Evolutionary conservation across 2,113 vertebrate species (phyloP).

Genomic region (Chascanopsetta lugubris): DNA sequence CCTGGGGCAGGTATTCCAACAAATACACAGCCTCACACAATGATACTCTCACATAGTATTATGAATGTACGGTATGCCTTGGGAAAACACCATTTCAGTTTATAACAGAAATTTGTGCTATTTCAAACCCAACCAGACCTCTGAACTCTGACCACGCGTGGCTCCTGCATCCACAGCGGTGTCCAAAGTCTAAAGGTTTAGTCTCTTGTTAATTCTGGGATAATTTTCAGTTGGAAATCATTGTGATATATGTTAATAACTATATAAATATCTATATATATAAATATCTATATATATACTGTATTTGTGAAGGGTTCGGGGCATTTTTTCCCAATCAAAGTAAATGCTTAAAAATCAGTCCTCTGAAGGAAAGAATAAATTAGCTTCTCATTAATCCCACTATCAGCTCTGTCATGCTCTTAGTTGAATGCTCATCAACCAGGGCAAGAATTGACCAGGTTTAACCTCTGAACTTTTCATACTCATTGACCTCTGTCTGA

Average conservation of each 20-base stretch:
- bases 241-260: conserved; percentile 42
- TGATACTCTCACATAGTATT: conserved; percentile 58
- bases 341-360: conserved; percentile 17
- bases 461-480: conserved; percentile 33
- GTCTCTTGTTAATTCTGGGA: conserved; percentile 28
- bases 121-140: conserved; percentile 30
- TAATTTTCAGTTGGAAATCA: conserved; percentile 31
- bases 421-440: conserved; percentile 29
- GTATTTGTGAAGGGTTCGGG: conserved; percentile 20
- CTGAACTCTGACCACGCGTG: conserved; percentile 18
- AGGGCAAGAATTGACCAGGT: conserved; percentile 37
- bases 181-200: conserved; percentile 33
- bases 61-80: conserved; percentile 80
- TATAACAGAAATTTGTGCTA: conserved; percentile 39
- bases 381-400: conserved; percentile 20
- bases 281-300: conserved; percentile 26
- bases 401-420: too few species aligned
- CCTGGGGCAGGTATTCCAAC: conserved; percentile 39
- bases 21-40: conserved; percentile 17
- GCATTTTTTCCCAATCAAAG: conserved; percentile 54
- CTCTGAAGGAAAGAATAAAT: conserved; percentile 44
- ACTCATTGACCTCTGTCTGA: conserved; percentile 47
- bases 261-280: conserved; percentile 35
- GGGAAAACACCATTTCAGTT: conserved; percentile 63
- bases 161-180: conserved; percentile 7